Base-by-base conservation (phyloP, 2,113 vertebrate genomes). In the Mesoclemmys tuberculata region DNA sequence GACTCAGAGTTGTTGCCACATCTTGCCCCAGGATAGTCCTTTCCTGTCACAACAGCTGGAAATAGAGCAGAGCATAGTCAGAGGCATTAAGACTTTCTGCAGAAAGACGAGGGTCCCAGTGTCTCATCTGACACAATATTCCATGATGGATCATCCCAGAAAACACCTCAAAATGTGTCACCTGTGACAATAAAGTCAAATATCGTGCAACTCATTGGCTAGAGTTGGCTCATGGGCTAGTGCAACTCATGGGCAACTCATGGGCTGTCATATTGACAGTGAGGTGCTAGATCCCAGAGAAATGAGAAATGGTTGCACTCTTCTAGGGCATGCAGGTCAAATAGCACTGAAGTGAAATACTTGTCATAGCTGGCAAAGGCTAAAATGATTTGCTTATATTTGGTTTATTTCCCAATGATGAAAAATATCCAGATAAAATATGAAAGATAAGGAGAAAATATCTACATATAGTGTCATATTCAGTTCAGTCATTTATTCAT, bases 41-140 rank as follows among this genome's bases (percentile, higher is more conserved):
- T 82, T 94, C 92, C 89, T 94, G 52, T 96, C 89, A 29, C 87
- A 38, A 79, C 82, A 88, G 92, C 87, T 97, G 96, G 96, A 97
- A 98, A 97, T 91, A 78, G 55, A 90, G 26, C 64, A 93, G 22
- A 85, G 19, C 94, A 95, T 97, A 94, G 96, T 61, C 0, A 0
- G 77, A 93, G 92, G 44, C 88, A 84, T 83, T 95, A 92, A 77
- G 91, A 90, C 85, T 95, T 96, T 96, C 87, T 93, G 90, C 87
- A 84, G 35, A 87, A 91, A 93, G 94, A 89, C 93, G 86, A 10
- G 29, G 26, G 88, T 95, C 91, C 90, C 82, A 41, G 2, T 83
- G 94, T 89, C 96, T 91, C 58, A 88, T 75, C 84, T 95, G 93
- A 96, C 95, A 94, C 44, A 56, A 93, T 89, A 84, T 91, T 82